Percentiles rank a stretch among this genome's conserved stretches.
Evolutionary conservation across 2,797 vertebrate genomes (phyloP).

Genomic region (Argyrosomus regius): DNA sequence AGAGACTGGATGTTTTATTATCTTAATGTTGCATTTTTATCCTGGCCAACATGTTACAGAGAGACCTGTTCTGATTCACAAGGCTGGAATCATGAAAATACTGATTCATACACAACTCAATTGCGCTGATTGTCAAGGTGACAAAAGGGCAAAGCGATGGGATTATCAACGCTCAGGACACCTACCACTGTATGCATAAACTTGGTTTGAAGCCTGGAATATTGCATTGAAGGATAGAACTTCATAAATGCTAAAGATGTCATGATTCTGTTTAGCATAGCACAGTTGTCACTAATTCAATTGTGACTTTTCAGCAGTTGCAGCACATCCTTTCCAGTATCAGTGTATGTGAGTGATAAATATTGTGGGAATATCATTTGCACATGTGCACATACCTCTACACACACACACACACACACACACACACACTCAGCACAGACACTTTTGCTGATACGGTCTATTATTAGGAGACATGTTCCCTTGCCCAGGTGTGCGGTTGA

Average conservation of each 20-base stretch:
- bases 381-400: no score
- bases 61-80: neutral
- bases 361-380: constrained; percentile 16
- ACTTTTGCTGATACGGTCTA: constrained; percentile 53
- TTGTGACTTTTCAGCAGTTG: constrained; percentile 1
- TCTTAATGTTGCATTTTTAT: neutral
- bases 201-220: neutral
- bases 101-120: neutral
- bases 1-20: neutral
- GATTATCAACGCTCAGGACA: neutral
- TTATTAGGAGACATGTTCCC: constrained; percentile 17
- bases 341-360: constrained; percentile 13
- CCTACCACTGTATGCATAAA: neutral
- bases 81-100: neutral
- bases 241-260: neutral
- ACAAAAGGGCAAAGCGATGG: neutral
- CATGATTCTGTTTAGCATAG: neutral
- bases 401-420: neutral
- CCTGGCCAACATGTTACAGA: neutral
- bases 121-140: neutral
- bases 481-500: constrained; percentile 37
- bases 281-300: neutral
- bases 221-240: neutral
- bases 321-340: constrained; percentile 8
- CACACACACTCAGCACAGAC: constrained; percentile 48